A percentile compares a stretch with the other conserved stretches of the same genome.
Conservation (phyloP, 2,113 vertebrate genomes). For the Laticauda laticaudata region DNA sequence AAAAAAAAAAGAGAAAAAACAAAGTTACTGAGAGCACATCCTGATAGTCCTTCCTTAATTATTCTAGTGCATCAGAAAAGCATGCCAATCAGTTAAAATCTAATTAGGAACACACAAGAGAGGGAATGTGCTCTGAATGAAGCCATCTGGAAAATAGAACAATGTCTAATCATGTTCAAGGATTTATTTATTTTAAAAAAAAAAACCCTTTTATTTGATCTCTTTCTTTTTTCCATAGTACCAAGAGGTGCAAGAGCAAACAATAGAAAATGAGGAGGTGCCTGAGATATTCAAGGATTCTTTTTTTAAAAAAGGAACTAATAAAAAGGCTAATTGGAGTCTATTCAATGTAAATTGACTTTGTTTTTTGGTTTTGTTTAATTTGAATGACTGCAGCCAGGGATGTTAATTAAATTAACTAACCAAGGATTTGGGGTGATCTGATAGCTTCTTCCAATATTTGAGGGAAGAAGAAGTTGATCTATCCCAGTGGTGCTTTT, state of each 20-base stretch:
- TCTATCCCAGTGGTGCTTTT: too few species aligned
- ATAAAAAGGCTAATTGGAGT: conserved; percentile 8
- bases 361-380: conserved; percentile 13
- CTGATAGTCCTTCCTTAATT: not conserved
- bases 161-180: not conserved
- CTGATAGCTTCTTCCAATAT: too few species aligned
- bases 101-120: conserved; percentile 1
- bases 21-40: not conserved
- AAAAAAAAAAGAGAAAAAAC: not conserved
- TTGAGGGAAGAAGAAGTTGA: too few species aligned
- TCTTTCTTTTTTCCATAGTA: not conserved
- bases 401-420: too few species aligned
- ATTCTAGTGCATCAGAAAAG: not conserved
- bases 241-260: not conserved
- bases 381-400: too few species aligned
- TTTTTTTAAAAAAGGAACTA: not conserved
- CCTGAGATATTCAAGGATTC: too few species aligned
- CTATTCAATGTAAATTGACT: conserved; percentile 27
- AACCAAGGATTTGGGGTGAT: too few species aligned
- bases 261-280: not conserved
- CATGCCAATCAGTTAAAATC: not conserved
- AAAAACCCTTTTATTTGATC: not conserved
- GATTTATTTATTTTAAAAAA: too few species aligned
- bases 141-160: not conserved
- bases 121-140: not conserved